Percentiles rank a stretch among this genome's conserved stretches.
Conservation (phyloP, 1,140 invertebrate species). For the Elymnias hypermnestra region DNA sequence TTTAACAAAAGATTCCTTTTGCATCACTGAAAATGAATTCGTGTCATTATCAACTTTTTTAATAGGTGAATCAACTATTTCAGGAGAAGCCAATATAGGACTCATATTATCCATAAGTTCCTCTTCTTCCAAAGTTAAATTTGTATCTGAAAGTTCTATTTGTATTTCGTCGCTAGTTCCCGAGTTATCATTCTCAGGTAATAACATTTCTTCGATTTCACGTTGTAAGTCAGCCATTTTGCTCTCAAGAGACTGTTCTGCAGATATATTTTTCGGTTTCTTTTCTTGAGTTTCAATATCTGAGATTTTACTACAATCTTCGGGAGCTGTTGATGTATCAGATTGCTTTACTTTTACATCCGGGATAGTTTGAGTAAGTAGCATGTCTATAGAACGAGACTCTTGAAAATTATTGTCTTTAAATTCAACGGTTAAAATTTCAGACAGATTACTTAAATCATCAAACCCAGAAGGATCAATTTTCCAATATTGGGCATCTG, state of each 20-base stretch:
- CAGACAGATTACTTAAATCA: constrained; percentile 31
- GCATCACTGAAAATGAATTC: no score
- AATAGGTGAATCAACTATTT: constrained; percentile 33
- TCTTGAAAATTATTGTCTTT: constrained; percentile 1
- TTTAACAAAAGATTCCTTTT: background rate
- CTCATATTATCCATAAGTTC: constrained; percentile 48
- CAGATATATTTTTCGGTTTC: constrained; percentile 32
- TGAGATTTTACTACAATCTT: no score
- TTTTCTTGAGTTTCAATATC: background rate
- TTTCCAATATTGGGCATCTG: constrained; percentile 68
- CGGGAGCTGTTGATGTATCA: no score
- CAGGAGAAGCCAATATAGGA: constrained; percentile 52
- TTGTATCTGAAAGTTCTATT: constrained; percentile 43
- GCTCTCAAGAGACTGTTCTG: constrained; percentile 61
- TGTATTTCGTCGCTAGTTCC: constrained; percentile 43
- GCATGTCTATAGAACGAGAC: no score
- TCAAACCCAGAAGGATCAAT: constrained; percentile 37
- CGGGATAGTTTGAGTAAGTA: no score
- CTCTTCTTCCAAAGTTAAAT: constrained; percentile 47
- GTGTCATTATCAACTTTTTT: background rate
- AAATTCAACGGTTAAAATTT: constrained; percentile 42
- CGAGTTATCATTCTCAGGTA: constrained; percentile 63
- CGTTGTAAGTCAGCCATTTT: constrained; percentile 70
- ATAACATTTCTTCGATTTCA: constrained; percentile 69
- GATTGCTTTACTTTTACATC: background rate